phyloP scores from a whole-genome alignment of 2,113 vertebrate genomes.

The Salvelinus namaycush region DNA sequence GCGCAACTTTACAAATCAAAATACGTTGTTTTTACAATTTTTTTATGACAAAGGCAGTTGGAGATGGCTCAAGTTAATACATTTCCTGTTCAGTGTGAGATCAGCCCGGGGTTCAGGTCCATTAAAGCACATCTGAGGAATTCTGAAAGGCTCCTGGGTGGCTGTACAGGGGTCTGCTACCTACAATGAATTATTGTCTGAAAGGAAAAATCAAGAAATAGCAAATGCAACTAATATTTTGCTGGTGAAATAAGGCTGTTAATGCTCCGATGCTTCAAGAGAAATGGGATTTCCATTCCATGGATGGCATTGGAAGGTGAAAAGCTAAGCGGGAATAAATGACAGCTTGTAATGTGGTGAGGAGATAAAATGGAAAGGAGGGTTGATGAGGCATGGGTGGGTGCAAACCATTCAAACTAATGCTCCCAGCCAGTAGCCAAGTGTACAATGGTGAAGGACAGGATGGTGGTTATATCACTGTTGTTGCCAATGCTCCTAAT shows the following conservation, averaged over 20 bases:
- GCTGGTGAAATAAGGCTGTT: constrained; percentile 22
- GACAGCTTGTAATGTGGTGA: neutral
- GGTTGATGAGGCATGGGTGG: neutral
- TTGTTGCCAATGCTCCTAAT: constrained; percentile 7
- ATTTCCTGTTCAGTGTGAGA: constrained; percentile 28
- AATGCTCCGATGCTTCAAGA: constrained; percentile 22
- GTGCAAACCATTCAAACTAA: neutral
- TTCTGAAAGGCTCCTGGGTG: constrained; percentile 18
- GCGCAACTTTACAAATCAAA: constrained; percentile 45
- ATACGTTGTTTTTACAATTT: constrained; percentile 3
- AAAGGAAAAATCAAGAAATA: constrained; percentile 11
- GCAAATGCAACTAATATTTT: constrained; percentile 20
- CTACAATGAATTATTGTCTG: constrained; percentile 39
- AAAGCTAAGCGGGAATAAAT: neutral
- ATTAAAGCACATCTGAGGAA: too few species aligned
- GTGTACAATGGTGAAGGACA: neutral
- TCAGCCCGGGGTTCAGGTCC: constrained; percentile 30
- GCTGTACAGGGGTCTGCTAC: constrained; percentile 22
- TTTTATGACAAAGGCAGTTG: constrained; percentile 29
- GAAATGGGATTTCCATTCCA: constrained; percentile 38
- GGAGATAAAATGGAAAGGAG: neutral
- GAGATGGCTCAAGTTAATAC: constrained; percentile 39
- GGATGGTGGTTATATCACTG: neutral
- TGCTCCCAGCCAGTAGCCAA: too few species aligned
- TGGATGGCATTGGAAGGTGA: neutral